Percentiles rank a stretch among this genome's conserved stretches.
These are phyloP conservation scores for Nymphalis urticae DNA, from an alignment of 2,888 invertebrate genomes.

Conservation along the genomic window DNA sequence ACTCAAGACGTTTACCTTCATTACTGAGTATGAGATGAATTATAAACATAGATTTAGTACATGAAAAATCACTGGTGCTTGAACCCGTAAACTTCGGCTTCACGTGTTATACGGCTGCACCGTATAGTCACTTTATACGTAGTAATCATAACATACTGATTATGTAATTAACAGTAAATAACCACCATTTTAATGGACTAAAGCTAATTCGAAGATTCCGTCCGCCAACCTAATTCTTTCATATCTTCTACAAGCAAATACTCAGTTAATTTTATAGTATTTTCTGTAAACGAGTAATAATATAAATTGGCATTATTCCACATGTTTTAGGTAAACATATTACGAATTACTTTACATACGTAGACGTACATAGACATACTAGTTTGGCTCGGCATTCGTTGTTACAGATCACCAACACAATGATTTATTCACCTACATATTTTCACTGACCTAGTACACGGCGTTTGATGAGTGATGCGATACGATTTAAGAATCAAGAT, in stretches of 20 bases:
- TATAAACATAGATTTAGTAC: too few species aligned
- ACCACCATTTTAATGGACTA: too few species aligned
- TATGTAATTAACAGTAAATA: too few species aligned
- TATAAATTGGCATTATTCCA: conserved; percentile 24
- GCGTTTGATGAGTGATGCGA: conserved; percentile 3
- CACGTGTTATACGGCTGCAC: too few species aligned
- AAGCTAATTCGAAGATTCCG: too few species aligned
- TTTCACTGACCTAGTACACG: conserved; percentile 7
- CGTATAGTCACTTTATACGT: too few species aligned
- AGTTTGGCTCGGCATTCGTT: conserved; percentile 17
- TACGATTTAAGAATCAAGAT: conserved; percentile 1
- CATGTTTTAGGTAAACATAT: conserved; percentile 21
- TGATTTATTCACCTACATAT: conserved; percentile 24
- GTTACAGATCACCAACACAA: conserved; percentile 1
- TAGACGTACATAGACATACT: conserved; percentile 10
- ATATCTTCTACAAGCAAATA: neutral
- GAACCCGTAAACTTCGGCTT: too few species aligned
- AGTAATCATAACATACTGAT: too few species aligned
- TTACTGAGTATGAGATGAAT: too few species aligned
- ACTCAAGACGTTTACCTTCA: too few species aligned
- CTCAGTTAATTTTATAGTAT: conserved; percentile 3
- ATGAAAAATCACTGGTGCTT: too few species aligned
- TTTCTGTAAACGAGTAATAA: conserved; percentile 8
- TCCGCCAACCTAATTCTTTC: neutral
- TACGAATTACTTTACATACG: conserved; percentile 13